These are phyloP conservation scores for Ophioninae sp. DNA, from an alignment of 2,888 invertebrate species.

Conservation along the genomic window DNA sequence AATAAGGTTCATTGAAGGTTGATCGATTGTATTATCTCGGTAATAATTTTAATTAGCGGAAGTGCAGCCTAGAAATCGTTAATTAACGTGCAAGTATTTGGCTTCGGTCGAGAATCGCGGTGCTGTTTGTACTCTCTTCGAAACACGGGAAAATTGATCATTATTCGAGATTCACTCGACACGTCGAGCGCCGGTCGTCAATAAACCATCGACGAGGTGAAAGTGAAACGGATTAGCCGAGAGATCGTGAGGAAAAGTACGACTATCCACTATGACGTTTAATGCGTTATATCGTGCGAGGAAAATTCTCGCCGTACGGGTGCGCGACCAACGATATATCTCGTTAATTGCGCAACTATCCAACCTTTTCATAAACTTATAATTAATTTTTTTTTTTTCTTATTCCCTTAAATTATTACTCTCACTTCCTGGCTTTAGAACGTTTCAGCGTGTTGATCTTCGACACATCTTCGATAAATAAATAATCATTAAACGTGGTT, in stretches of 20 bases:
- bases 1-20: background rate
- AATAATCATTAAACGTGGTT: background rate
- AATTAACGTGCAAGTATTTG: background rate
- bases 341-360: constrained; percentile 32
- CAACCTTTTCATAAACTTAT: background rate
- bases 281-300: constrained; percentile 57
- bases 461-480: constrained; percentile 27
- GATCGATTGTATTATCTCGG: background rate
- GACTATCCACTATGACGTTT: constrained; percentile 33
- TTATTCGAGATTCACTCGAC: constrained; percentile 14
- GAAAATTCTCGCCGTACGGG: constrained; percentile 52
- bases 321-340: background rate
- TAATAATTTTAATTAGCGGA: background rate
- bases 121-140: background rate
- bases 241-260: constrained; percentile 67
- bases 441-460: constrained; percentile 6
- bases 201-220: constrained; percentile 62
- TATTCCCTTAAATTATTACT: constrained; percentile 27
- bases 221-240: constrained; percentile 66
- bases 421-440: constrained; percentile 18
- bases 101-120: background rate
- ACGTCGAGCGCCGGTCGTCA: constrained; percentile 42
- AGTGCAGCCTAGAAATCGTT: background rate
- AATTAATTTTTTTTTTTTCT: constrained; percentile 17
- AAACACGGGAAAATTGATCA: constrained; percentile 15